phyloP scores from a whole-genome alignment of 2,113 vertebrate genomes.

The Anolis sagrei region DNA sequence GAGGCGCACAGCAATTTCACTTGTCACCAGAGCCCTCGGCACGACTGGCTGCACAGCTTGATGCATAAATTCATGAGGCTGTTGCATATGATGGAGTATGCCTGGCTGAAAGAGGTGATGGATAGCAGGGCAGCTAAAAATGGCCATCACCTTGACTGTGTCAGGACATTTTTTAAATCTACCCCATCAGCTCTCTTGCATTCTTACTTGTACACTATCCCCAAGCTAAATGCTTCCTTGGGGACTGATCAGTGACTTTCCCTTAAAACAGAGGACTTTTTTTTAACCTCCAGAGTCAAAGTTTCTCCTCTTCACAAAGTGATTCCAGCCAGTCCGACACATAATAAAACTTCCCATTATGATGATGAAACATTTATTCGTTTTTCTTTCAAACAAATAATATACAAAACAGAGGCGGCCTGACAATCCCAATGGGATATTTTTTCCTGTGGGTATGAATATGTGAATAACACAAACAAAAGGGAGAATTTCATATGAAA shows the following conservation, averaged over 20 bases:
- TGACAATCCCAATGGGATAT: background rate
- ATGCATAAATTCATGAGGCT: conserved; percentile 91
- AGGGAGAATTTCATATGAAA: conserved; percentile 20
- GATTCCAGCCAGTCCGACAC: conserved; percentile 42
- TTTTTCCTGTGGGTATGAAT: background rate
- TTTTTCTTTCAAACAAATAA: conserved; percentile 53
- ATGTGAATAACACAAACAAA: background rate
- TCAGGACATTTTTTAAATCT: conserved; percentile 89
- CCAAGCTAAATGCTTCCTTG: conserved; percentile 65
- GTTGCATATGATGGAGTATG: conserved; percentile 89
- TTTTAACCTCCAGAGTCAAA: conserved; percentile 33
- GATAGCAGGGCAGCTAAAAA: conserved; percentile 88
- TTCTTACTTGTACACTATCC: conserved; percentile 78
- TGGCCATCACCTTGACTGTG: conserved; percentile 90
- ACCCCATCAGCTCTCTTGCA: conserved; percentile 82
- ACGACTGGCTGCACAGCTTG: conserved; percentile 88
- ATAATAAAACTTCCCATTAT: conserved; percentile 51
- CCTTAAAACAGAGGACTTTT: conserved; percentile 54
- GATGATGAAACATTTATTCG: conserved; percentile 56
- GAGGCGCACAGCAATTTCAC: conserved; percentile 89
- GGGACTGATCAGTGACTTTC: conserved; percentile 67
- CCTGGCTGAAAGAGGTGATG: conserved; percentile 88
- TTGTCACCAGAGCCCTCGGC: conserved; percentile 88
- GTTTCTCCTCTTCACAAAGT: conserved; percentile 55
- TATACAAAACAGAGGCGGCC: conserved; percentile 42